These are phyloP conservation scores for Elmis aenea DNA, from an alignment of 2,888 invertebrate species.

Conservation along the genomic window DNA sequence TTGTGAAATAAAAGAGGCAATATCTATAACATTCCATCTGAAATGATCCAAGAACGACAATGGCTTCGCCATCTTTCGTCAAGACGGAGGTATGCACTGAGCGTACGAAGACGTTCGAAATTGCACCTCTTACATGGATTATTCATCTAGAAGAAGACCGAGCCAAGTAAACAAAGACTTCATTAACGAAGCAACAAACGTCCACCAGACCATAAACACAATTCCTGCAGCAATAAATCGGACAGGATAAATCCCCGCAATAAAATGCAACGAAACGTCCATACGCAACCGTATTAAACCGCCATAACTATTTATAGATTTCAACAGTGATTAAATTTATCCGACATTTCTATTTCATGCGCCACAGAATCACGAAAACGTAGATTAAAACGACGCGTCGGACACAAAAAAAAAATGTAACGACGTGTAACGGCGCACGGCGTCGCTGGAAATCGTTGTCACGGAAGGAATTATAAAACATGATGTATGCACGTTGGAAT, in stretches of 20 bases:
- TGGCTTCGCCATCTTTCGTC: too few species aligned
- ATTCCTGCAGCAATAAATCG: slow-evolving; percentile 5
- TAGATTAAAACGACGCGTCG: background rate
- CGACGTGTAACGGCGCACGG: too few species aligned
- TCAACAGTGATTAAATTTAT: slow-evolving; percentile 3
- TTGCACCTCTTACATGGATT: too few species aligned
- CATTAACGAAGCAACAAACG: slow-evolving; percentile 6
- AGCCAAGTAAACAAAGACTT: slow-evolving; percentile 6
- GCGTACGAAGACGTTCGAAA: too few species aligned
- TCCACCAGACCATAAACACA: slow-evolving; percentile 5
- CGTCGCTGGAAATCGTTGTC: too few species aligned
- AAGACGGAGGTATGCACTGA: too few species aligned
- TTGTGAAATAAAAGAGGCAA: too few species aligned
- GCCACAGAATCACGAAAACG: background rate
- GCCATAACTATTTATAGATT: slow-evolving; percentile 5
- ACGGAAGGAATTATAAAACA: too few species aligned
- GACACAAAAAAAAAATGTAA: background rate
- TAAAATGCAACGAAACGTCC: slow-evolving; percentile 7
- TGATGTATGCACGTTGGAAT: too few species aligned
- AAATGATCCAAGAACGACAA: too few species aligned
- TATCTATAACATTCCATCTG: too few species aligned
- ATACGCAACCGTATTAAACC: slow-evolving; percentile 6
- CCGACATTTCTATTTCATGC: background rate
- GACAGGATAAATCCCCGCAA: slow-evolving; percentile 2
- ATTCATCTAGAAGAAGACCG: too few species aligned